Percentiles rank a stretch among this genome's conserved stretches.
Conservation (phyloP, 2,113 vertebrate species). For the Gopherus flavomarginatus region DNA sequence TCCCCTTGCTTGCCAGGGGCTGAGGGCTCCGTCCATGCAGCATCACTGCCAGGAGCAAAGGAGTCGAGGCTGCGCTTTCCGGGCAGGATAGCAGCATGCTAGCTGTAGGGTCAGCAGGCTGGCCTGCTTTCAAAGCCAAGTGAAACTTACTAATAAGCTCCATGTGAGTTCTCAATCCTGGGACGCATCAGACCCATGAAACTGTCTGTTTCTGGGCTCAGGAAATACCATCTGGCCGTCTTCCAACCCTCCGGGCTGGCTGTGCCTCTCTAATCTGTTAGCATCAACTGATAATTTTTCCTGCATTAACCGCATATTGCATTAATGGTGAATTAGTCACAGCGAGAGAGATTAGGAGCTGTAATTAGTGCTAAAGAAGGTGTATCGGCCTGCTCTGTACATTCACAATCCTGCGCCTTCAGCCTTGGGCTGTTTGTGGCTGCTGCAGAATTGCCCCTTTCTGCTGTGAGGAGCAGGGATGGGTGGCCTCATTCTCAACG, state of each 20-base stretch:
- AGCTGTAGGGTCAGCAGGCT: neutral
- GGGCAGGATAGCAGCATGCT: neutral
- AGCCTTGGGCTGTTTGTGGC: neutral
- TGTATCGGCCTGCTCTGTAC: neutral
- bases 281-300: neutral
- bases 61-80: neutral
- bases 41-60: neutral
- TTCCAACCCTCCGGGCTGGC: neutral
- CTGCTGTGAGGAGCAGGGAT: neutral
- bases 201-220: neutral
- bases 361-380: neutral
- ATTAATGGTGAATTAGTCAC: neutral
- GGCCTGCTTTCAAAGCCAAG: neutral
- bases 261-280: neutral
- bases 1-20: neutral
- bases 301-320: neutral
- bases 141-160: neutral
- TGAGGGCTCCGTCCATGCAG: neutral
- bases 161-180: neutral
- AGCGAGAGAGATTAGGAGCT: neutral
- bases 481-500: neutral
- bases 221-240: neutral
- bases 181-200: neutral
- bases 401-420: neutral
- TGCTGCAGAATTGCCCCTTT: neutral